Evolutionary conservation across 2,888 invertebrate genomes (phyloP).

Genomic region (Azorinus chamasolen): DNA sequence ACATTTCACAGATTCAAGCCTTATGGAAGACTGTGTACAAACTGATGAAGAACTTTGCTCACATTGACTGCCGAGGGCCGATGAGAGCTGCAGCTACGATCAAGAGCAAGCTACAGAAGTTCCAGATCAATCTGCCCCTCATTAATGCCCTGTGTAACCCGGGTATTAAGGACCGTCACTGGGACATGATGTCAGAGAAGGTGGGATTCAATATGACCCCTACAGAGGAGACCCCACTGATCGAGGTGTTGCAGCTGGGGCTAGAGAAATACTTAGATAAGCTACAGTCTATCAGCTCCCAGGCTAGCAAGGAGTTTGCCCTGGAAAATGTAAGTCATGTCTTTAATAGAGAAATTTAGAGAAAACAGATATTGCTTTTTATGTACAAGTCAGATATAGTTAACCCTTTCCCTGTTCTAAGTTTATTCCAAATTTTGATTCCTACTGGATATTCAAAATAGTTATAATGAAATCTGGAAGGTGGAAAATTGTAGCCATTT

Average conservation of each 20-base stretch:
- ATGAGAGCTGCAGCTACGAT: slow-evolving; percentile 84
- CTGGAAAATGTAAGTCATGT: slow-evolving; percentile 82
- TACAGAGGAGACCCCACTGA: slow-evolving; percentile 81
- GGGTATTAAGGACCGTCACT: slow-evolving; percentile 85
- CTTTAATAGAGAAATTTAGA: too few relatives aligned
- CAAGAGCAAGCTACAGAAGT: slow-evolving; percentile 85
- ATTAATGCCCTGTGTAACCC: slow-evolving; percentile 85
- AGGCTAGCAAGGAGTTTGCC: slow-evolving; percentile 86
- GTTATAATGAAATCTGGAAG: too few relatives aligned
- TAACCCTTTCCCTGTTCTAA: too few relatives aligned
- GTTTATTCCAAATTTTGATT: too few relatives aligned
- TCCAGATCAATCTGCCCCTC: slow-evolving; percentile 85
- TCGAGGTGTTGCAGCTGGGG: slow-evolving; percentile 83
- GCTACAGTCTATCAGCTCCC: slow-evolving; percentile 83
- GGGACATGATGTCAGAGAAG: slow-evolving; percentile 85
- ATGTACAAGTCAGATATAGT: too few relatives aligned
- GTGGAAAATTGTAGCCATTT: too few relatives aligned
- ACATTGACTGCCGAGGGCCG: slow-evolving; percentile 84
- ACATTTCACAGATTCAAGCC: slow-evolving; percentile 64
- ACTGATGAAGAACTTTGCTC: slow-evolving; percentile 84
- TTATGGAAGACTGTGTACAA: slow-evolving; percentile 86
- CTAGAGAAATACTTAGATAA: slow-evolving; percentile 85
- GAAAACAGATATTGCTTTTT: too few relatives aligned
- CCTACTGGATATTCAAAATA: too few relatives aligned
- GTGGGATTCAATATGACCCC: slow-evolving; percentile 83